Conservation (phyloP, 2,113 vertebrate species). For the Corydoras maculifer region DNA sequence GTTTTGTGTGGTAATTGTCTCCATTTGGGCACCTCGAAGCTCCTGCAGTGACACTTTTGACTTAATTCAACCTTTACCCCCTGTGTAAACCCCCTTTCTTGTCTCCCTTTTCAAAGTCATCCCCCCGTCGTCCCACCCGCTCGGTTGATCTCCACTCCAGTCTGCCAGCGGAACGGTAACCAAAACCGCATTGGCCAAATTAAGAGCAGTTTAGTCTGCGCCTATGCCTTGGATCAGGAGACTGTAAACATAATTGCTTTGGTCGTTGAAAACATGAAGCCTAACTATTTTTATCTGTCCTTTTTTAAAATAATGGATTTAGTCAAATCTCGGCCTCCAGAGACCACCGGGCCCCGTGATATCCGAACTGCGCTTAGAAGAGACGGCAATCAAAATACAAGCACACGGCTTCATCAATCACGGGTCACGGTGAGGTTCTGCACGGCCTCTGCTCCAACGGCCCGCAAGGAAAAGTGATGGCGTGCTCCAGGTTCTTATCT, state of each 20-base stretch:
- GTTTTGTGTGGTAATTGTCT: constrained; percentile 57
- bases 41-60: constrained; percentile 63
- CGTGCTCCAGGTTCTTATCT: constrained; percentile 17
- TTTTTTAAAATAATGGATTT: constrained; percentile 68
- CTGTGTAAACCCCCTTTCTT: constrained; percentile 36
- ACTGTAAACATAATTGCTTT: constrained; percentile 68
- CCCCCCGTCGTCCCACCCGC: constrained; percentile 59
- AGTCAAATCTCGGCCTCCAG: constrained; percentile 44
- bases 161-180: constrained; percentile 60
- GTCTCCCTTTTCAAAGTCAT: constrained; percentile 58
- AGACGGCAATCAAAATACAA: constrained; percentile 3
- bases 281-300: constrained; percentile 64
- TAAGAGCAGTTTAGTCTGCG: constrained; percentile 72
- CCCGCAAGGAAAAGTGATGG: constrained; percentile 28
- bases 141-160: constrained; percentile 53
- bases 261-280: constrained; percentile 55
- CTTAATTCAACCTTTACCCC: constrained; percentile 63
- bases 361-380: constrained; percentile 40
- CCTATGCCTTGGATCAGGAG: constrained; percentile 70
- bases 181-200: constrained; percentile 76
- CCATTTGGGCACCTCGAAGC: constrained; percentile 58
- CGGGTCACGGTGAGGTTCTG: neutral
- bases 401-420: constrained; percentile 13
- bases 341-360: constrained; percentile 38
- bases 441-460: constrained; percentile 21